Base-by-base conservation (phyloP, 2,888 invertebrate species). In the Acleris emargana region DNA sequence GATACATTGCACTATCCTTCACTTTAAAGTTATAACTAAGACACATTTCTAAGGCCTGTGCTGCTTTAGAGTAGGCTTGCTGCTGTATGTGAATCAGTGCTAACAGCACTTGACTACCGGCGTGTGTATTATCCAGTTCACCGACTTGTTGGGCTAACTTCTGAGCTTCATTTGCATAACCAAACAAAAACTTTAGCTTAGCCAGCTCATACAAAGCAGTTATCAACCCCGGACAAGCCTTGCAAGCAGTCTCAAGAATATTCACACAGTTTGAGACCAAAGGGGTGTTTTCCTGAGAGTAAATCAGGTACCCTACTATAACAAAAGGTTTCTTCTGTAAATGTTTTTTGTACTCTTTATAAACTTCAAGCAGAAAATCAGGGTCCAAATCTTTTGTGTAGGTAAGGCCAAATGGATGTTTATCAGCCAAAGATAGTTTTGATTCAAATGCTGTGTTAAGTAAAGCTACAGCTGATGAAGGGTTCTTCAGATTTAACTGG, bases 1-100 rank as follows among this genome's bases (percentile, higher is more conserved):
- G 97, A 81, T 97, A 99, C 81, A 98, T 93, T 0, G 98, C 97
- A 85, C 97, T 96, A 68, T 99, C 98, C 71, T 98, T 93, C 0
- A 99, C 96, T 87, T 97, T 96, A 81, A 99, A 99, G 85, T 99
- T 97, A 79, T 97, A 96, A 78, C 98, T 98, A 16, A 99, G 90
- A 64, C 97, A 98, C 71, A 97, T 94, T 88, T 99, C 99, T 53
- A 99, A 89, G 62, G 95, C 96, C 82, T 98, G 97, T 13, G 96
- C 94, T 0, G 99, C 99, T 78, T 96, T 94, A 18, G 95, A 94
- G 75, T 94, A 97, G 53, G 94, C 92, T 47, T 94, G 93, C 76
- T 95, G 94, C 66, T 95, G 94, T 6, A 97, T 93, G 72, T 96
- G 95, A 60, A 98, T 96, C 84, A 97, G 96, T 1, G 99, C 97